These are phyloP conservation scores for Arbacia lixula DNA, from an alignment of 53 echinoderm and acorn worm species.

Conservation along the genomic window DNA sequence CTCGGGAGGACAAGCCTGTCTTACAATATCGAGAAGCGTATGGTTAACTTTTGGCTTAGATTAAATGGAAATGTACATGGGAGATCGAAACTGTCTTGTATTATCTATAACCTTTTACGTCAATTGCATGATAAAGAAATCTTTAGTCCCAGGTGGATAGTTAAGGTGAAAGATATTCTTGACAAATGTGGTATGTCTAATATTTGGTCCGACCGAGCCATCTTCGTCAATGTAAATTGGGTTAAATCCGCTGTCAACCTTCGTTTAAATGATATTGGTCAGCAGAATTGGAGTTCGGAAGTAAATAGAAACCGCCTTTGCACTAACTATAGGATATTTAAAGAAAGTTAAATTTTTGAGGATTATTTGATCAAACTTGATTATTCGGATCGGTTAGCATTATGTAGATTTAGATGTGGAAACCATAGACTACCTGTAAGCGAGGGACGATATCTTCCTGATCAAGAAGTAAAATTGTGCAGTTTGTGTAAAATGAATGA, in stretches of 20 bases:
- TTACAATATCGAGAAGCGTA: too few species aligned
- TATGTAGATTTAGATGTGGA: constrained; percentile 25
- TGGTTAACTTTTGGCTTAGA: constrained; percentile 16
- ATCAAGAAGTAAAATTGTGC: background rate
- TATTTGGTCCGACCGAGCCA: constrained; percentile 1
- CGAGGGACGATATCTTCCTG: too few species aligned
- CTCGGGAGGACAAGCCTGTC: background rate
- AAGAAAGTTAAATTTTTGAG: too few species aligned
- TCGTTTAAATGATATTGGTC: background rate
- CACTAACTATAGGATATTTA: constrained; percentile 10
- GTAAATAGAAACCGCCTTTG: constrained; percentile 7
- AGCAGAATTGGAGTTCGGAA: too few species aligned
- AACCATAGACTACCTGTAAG: constrained; percentile 15
- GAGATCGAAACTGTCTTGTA: constrained; percentile 25
- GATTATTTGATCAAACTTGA: too few species aligned
- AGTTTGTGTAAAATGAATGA: background rate
- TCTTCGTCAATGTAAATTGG: background rate
- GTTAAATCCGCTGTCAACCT: background rate
- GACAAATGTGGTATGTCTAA: constrained; percentile 14
- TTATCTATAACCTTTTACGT: constrained; percentile 2
- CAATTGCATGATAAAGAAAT: constrained; percentile 1
- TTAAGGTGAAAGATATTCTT: background rate
- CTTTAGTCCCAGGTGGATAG: background rate
- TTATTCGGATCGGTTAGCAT: too few species aligned
- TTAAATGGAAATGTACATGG: background rate